Conservation (phyloP, 2,797 vertebrate species). For the Kryptopterus vitreolus region DNA sequence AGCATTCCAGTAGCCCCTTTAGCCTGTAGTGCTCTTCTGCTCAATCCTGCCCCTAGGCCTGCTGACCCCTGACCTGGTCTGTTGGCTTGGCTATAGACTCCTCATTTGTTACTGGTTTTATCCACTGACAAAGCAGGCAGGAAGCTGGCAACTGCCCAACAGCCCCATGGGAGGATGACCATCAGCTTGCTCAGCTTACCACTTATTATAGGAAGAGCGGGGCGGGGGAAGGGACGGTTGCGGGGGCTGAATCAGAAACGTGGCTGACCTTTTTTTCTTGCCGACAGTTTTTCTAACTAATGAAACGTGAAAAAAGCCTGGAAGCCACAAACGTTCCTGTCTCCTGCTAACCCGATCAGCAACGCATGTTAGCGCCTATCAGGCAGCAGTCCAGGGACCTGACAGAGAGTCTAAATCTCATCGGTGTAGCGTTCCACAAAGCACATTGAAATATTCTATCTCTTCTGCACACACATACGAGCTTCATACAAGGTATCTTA, state of each 20-base stretch:
- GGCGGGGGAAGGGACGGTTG: conserved; percentile 61
- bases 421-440: conserved; percentile 65
- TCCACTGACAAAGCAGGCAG: conserved; percentile 82
- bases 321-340: conserved; percentile 68
- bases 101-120: conserved; percentile 88
- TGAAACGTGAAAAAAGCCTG: conserved; percentile 69
- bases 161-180: conserved; percentile 84
- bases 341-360: conserved; percentile 73
- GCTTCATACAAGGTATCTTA: conserved; percentile 75
- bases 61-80: conserved; percentile 81
- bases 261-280: conserved; percentile 59
- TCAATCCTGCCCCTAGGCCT: conserved; percentile 75
- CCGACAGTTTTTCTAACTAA: conserved; percentile 64
- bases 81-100: conserved; percentile 82
- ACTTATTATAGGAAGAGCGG: conserved; percentile 77
- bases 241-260: conserved; percentile 60
- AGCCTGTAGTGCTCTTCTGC: conserved; percentile 71
- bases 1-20: conserved; percentile 69
- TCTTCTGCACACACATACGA: conserved; percentile 63
- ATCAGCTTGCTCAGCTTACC: conserved; percentile 89
- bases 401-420: conserved; percentile 49
- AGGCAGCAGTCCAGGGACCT: conserved; percentile 74
- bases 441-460: conserved; percentile 74
- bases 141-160: conserved; percentile 83
- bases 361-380: conserved; percentile 75